Conservation (phyloP, 2,797 vertebrate genomes). For the Cyclura pinguis region DNA sequence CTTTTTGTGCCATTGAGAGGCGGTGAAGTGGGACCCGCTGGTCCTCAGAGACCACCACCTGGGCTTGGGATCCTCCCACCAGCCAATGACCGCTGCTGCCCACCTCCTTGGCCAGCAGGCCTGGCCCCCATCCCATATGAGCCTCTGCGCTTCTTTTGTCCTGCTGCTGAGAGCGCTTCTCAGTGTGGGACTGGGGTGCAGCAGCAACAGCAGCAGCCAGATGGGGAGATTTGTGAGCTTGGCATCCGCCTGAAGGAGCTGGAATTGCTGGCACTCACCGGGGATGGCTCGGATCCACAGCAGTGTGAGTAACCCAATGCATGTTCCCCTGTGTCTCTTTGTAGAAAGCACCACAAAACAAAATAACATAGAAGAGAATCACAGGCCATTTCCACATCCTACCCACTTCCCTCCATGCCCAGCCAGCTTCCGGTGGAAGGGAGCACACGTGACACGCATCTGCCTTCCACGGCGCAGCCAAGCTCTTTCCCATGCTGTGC, state of each 20-base stretch:
- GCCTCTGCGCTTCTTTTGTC: slow-evolving; percentile 77
- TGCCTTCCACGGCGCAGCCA: no score
- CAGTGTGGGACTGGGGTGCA: background rate
- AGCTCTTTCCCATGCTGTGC: no score
- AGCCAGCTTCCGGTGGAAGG: no score
- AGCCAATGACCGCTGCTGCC: slow-evolving; percentile 35
- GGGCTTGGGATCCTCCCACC: slow-evolving; percentile 39
- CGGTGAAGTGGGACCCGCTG: slow-evolving; percentile 33
- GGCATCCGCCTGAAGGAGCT: slow-evolving; percentile 80
- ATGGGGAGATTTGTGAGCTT: slow-evolving; percentile 78
- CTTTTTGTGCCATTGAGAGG: slow-evolving; percentile 55
- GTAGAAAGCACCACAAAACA: background rate
- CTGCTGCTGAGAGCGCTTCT: slow-evolving; percentile 47
- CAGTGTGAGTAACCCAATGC: slow-evolving; percentile 72
- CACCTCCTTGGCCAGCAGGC: slow-evolving; percentile 69
- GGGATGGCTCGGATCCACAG: slow-evolving; percentile 75
- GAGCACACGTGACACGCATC: no score
- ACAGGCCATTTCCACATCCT: no score
- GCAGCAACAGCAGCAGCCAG: slow-evolving; percentile 52
- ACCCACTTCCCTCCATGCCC: no score
- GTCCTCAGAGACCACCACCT: slow-evolving; percentile 17
- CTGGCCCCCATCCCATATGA: slow-evolving; percentile 76
- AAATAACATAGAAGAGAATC: no score
- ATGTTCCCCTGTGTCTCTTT: background rate
- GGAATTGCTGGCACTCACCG: slow-evolving; percentile 78